These are phyloP conservation scores for Ranitomeya variabilis DNA, from an alignment of 2,113 vertebrate genomes.

Conservation along the genomic window DNA sequence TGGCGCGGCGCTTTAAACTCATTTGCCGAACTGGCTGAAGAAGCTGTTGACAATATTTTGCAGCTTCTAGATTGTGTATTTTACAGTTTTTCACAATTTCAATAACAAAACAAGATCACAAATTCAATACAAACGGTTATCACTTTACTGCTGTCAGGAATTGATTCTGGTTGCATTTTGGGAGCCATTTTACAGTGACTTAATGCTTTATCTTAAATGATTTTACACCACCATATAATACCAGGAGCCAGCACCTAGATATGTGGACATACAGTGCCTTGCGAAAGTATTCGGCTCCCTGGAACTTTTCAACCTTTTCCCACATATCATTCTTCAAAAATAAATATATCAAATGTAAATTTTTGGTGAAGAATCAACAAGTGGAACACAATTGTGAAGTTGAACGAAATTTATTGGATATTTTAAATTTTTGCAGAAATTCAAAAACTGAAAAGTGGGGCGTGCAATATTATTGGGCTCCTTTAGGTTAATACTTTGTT, in stretches of 20 bases:
- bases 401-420: too few relatives aligned
- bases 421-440: too few relatives aligned
- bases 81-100: slow-evolving; percentile 51
- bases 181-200: background rate
- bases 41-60: background rate
- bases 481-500: too few relatives aligned
- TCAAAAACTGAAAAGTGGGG: too few relatives aligned
- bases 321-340: too few relatives aligned
- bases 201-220: background rate
- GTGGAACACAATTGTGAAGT: too few relatives aligned
- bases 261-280: too few relatives aligned
- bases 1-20: background rate
- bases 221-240: background rate
- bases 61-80: slow-evolving; percentile 1
- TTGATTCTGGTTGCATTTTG: slow-evolving; percentile 21
- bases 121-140: slow-evolving; percentile 40
- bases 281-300: too few relatives aligned
- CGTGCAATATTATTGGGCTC: too few relatives aligned
- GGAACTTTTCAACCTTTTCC: too few relatives aligned
- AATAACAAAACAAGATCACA: slow-evolving; percentile 12
- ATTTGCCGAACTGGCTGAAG: background rate
- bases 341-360: too few relatives aligned
- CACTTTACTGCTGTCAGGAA: slow-evolving; percentile 40
- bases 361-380: too few relatives aligned
- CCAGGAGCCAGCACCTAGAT: background rate